Percentiles rank a stretch among this genome's conserved stretches.
Conservation (phyloP, 2,888 invertebrate species). For the Campaea margaritaria region DNA sequence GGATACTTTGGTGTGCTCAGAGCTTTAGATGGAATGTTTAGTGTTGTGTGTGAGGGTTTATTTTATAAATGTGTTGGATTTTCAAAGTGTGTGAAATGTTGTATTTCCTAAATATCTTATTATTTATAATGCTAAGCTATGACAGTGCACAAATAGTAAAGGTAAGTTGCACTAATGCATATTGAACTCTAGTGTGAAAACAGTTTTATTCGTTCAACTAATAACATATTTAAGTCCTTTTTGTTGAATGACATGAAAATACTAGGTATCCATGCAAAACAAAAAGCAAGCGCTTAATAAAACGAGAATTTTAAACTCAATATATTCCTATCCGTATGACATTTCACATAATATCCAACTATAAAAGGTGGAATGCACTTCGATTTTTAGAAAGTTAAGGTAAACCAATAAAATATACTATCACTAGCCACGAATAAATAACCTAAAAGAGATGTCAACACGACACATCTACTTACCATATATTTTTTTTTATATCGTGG, state of each 20-base stretch:
- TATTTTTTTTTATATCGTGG: slow-evolving; percentile 64
- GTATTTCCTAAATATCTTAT: too few relatives aligned
- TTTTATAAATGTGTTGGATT: background rate
- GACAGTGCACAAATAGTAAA: too few relatives aligned
- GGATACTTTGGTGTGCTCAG: slow-evolving; percentile 54
- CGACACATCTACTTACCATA: slow-evolving; percentile 56
- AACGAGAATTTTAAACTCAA: too few relatives aligned
- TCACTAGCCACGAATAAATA: slow-evolving; percentile 38
- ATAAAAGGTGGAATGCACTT: background rate
- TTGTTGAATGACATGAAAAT: too few relatives aligned
- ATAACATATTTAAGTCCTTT: too few relatives aligned
- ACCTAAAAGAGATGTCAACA: slow-evolving; percentile 68
- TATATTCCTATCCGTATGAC: background rate
- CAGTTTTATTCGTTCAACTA: too few relatives aligned
- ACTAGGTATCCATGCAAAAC: too few relatives aligned
- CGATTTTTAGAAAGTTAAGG: slow-evolving; percentile 22
- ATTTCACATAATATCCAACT: too few relatives aligned
- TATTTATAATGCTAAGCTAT: too few relatives aligned
- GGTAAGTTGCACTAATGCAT: too few relatives aligned
- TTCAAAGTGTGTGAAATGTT: background rate
- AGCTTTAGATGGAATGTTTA: slow-evolving; percentile 4
- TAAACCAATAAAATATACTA: slow-evolving; percentile 30
- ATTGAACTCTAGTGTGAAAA: too few relatives aligned
- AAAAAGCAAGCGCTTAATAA: too few relatives aligned
- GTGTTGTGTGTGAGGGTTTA: background rate